phyloP scores from a whole-genome alignment of 2,888 invertebrate genomes.

The Spatulosminthurus flaviceps region DNA sequence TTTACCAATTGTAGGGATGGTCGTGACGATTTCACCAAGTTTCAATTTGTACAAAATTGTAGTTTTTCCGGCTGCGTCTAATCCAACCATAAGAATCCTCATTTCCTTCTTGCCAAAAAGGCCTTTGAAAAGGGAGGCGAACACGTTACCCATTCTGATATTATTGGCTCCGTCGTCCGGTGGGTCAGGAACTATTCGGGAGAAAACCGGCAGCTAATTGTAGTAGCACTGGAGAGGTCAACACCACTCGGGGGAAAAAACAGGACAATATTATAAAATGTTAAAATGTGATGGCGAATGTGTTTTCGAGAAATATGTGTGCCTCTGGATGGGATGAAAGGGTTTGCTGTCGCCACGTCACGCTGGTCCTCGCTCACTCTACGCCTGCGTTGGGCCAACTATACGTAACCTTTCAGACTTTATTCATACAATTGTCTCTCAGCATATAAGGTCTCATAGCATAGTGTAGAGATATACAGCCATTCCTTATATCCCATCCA shows the following conservation, averaged over 20 bases:
- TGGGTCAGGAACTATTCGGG: background rate
- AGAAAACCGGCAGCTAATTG: background rate
- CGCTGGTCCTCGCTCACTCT: constrained; percentile 18
- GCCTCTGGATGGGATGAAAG: constrained; percentile 8
- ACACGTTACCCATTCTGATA: constrained; percentile 90
- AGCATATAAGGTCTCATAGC: too few species aligned
- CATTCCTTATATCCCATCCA: too few species aligned
- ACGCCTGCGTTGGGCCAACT: constrained; percentile 39
- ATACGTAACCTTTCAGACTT: too few species aligned
- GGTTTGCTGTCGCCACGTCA: constrained; percentile 44
- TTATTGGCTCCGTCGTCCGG: constrained; percentile 12
- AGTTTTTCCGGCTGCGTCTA: constrained; percentile 99
- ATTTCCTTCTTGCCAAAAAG: constrained; percentile 99
- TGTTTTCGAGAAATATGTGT: background rate
- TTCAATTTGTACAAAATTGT: constrained; percentile 99
- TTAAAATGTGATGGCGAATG: constrained; percentile 29
- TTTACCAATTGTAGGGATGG: constrained; percentile 99
- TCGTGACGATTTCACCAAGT: constrained; percentile 99
- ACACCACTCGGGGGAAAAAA: constrained; percentile 22
- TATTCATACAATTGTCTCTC: too few species aligned
- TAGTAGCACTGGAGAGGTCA: background rate
- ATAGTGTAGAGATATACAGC: too few species aligned
- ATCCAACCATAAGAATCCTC: constrained; percentile 99
- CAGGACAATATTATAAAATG: background rate
- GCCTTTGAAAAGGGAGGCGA: constrained; percentile 97